Percentiles rank a stretch among this genome's conserved stretches.
These are phyloP conservation scores for Sesia apiformis DNA, from an alignment of 2,888 invertebrate genomes.

Conservation along the genomic window DNA sequence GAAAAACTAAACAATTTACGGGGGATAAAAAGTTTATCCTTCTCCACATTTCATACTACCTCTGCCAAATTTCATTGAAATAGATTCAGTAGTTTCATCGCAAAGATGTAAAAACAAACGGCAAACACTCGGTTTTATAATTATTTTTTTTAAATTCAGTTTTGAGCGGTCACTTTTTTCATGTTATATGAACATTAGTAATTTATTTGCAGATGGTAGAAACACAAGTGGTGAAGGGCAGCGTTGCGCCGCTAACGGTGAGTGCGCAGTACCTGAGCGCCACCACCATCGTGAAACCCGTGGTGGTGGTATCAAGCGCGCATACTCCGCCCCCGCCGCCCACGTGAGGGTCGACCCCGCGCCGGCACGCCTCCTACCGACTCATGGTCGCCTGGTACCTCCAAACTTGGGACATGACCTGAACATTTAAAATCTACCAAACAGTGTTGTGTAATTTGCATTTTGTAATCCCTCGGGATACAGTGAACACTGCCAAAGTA, in stretches of 20 bases:
- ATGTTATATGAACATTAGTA: no score
- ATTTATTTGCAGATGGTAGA: constrained; percentile 47
- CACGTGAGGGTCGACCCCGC: constrained; percentile 12
- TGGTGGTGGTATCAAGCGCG: constrained; percentile 75
- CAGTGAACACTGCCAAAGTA: constrained; percentile 9
- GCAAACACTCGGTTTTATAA: neutral
- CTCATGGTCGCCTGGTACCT: constrained; percentile 4
- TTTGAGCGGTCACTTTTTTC: no score
- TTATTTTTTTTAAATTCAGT: neutral
- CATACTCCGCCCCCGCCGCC: constrained; percentile 15
- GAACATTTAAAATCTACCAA: neutral
- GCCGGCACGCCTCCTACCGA: constrained; percentile 9
- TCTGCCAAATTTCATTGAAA: no score
- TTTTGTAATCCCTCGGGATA: neutral
- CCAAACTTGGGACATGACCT: neutral
- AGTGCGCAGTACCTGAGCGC: constrained; percentile 80
- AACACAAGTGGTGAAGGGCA: constrained; percentile 72
- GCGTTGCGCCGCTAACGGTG: constrained; percentile 76
- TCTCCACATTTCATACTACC: no score
- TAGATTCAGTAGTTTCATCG: no score
- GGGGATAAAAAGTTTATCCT: no score
- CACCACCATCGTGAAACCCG: constrained; percentile 78
- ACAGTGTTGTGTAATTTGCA: neutral
- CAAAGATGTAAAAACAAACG: neutral
- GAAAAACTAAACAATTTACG: no score